phyloP scores from a whole-genome alignment of 2,113 vertebrate genomes.

The Campylomormyrus numenius region DNA sequence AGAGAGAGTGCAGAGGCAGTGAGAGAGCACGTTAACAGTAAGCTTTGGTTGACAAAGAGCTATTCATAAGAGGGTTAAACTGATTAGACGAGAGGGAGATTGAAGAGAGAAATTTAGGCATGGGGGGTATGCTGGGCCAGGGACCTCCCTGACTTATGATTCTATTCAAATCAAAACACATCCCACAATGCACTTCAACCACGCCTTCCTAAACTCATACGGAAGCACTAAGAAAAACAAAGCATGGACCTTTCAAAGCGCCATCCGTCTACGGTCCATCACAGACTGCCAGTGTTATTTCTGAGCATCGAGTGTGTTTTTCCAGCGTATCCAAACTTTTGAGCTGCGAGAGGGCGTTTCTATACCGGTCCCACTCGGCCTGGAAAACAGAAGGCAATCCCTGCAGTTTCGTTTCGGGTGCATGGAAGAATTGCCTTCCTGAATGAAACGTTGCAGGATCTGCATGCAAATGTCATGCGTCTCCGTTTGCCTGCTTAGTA shows the following conservation, averaged over 20 bases:
- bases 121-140: slow-evolving; percentile 41
- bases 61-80: slow-evolving; percentile 71
- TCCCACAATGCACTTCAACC: slow-evolving; percentile 64
- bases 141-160: slow-evolving; percentile 56
- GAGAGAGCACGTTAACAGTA: slow-evolving; percentile 61
- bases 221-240: slow-evolving; percentile 60
- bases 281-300: slow-evolving; percentile 30
- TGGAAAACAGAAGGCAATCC: slow-evolving; percentile 27
- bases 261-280: slow-evolving; percentile 46
- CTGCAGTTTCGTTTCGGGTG: not conserved
- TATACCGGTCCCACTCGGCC: slow-evolving; percentile 27
- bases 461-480: not conserved
- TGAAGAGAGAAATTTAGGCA: slow-evolving; percentile 60
- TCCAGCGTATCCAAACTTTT: not conserved
- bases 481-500: not conserved
- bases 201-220: slow-evolving; percentile 49
- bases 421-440: slow-evolving; percentile 6
- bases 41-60: slow-evolving; percentile 68
- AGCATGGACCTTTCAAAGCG: slow-evolving; percentile 49
- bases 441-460: slow-evolving; percentile 2
- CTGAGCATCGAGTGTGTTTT: slow-evolving; percentile 26
- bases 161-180: slow-evolving; percentile 74
- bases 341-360: not conserved
- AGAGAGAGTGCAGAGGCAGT: not conserved
- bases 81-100: slow-evolving; percentile 62